A percentile compares a stretch with the other conserved stretches of the same genome.
Conservation (phyloP, 2,888 invertebrate genomes). For the Heliconius aoede region DNA sequence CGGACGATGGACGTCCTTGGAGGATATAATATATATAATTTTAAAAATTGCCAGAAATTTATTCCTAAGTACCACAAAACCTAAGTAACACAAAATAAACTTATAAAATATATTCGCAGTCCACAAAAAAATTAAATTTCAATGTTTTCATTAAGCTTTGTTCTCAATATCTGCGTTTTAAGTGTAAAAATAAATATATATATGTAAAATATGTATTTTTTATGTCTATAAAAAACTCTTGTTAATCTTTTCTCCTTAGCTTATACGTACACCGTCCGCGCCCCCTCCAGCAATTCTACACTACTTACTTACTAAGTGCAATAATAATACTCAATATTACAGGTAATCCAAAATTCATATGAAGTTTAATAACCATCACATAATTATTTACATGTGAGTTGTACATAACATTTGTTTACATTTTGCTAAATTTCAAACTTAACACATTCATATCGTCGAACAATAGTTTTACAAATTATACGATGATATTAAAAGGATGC, state of each 20-base stretch:
- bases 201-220: too few relatives aligned
- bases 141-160: too few relatives aligned
- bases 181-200: too few relatives aligned
- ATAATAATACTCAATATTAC: conserved; percentile 61
- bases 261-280: conserved; percentile 54
- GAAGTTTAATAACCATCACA: conserved; percentile 52
- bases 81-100: too few relatives aligned
- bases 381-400: conserved; percentile 22
- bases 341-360: conserved; percentile 57
- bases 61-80: too few relatives aligned
- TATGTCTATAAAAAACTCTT: not conserved
- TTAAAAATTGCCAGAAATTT: not conserved
- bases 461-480: not conserved
- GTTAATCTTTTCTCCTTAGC: not conserved
- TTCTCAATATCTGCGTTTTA: too few relatives aligned
- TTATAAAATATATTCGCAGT: not conserved
- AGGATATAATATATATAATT: too few relatives aligned
- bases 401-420: conserved; percentile 3
- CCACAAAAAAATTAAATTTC: too few relatives aligned
- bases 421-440: conserved; percentile 21
- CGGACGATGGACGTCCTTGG: conserved; percentile 55
- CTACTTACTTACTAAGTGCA: conserved; percentile 80
- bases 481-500: not conserved
- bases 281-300: conserved; percentile 63
- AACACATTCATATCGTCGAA: conserved; percentile 23